phyloP scores from a whole-genome alignment of 2,797 vertebrate species.

The Graptemys geographica region DNA sequence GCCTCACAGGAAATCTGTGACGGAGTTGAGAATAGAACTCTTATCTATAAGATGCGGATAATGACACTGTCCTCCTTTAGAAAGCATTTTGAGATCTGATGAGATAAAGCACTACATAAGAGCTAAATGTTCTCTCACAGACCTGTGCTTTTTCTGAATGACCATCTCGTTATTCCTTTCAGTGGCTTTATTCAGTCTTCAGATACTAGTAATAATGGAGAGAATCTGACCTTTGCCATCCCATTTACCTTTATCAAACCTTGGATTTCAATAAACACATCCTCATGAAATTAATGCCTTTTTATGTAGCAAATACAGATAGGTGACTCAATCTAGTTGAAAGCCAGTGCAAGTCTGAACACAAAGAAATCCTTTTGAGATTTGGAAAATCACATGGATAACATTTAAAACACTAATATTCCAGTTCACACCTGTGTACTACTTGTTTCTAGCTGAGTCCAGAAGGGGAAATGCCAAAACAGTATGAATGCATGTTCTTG shows the following conservation, averaged over 20 bases:
- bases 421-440: background rate
- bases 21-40: background rate
- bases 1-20: background rate
- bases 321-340: background rate
- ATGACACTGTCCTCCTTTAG: background rate
- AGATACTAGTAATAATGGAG: accelerated
- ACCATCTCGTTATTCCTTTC: background rate
- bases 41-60: background rate
- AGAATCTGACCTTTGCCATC: background rate
- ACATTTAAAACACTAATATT: background rate
- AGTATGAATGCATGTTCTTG: background rate
- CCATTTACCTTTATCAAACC: background rate
- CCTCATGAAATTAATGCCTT: background rate
- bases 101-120: background rate
- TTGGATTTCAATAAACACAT: background rate
- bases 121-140: background rate
- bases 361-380: background rate
- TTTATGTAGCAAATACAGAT: background rate
- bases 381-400: background rate
- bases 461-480: background rate
- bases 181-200: background rate
- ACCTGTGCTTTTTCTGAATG: background rate
- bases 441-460: background rate
- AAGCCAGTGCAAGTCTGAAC: background rate
- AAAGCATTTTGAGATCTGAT: background rate